phyloP scores from a whole-genome alignment of 2,797 vertebrate species.

The Rousettus madagascariensis region DNA sequence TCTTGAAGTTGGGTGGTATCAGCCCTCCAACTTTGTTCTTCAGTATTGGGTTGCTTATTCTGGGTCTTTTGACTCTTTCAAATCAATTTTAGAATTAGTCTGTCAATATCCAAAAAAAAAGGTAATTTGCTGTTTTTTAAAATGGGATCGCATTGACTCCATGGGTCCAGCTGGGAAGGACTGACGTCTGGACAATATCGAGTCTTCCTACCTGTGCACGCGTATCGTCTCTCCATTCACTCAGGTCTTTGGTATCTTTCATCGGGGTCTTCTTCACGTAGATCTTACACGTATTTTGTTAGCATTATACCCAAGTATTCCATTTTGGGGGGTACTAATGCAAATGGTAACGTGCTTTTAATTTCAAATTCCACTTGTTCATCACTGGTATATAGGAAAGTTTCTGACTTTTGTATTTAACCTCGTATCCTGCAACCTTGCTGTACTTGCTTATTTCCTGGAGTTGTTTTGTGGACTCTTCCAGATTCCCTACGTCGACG shows the following conservation, averaged over 20 bases:
- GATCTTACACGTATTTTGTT: neutral
- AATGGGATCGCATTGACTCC: neutral
- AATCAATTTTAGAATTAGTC: neutral
- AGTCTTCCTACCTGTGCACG: neutral
- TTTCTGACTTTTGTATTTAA: neutral
- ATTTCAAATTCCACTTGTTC: neutral
- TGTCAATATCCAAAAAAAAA: neutral
- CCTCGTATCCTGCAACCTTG: neutral
- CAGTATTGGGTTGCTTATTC: neutral
- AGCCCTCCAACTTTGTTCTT: neutral
- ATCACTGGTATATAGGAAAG: neutral
- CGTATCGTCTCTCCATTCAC: neutral
- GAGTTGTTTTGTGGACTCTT: neutral
- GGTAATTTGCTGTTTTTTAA: neutral
- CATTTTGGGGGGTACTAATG: neutral
- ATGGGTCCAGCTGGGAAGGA: neutral
- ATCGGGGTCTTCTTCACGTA: neutral
- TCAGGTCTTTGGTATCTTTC: neutral
- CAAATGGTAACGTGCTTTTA: neutral
- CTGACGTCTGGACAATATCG: neutral
- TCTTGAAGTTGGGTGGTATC: neutral
- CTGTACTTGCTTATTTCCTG: neutral
- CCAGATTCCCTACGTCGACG: neutral
- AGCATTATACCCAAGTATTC: neutral
- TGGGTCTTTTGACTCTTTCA: neutral